These are phyloP conservation scores for Anoplolepis gracilipes DNA, from an alignment of 1,140 invertebrate species.

Conservation along the genomic window DNA sequence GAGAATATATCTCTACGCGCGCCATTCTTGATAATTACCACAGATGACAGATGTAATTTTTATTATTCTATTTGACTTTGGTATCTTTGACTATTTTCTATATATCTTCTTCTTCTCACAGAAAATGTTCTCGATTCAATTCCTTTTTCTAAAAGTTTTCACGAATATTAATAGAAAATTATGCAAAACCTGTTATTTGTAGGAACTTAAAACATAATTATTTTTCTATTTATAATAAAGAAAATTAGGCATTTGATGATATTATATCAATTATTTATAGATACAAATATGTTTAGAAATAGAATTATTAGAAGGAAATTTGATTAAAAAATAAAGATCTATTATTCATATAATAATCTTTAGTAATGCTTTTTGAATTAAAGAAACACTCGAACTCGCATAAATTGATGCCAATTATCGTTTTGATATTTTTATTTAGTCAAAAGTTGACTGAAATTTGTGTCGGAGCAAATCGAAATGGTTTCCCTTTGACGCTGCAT, in stretches of 20 bases:
- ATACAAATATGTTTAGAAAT: neutral
- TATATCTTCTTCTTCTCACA: neutral
- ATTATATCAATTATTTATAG: neutral
- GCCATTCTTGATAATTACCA: constrained; percentile 4
- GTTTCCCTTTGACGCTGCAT: constrained; percentile 51
- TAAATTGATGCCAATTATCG: neutral
- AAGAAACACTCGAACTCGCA: neutral
- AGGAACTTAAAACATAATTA: neutral
- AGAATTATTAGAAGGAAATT: neutral
- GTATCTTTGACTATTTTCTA: neutral
- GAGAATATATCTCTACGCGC: neutral
- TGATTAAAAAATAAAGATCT: neutral
- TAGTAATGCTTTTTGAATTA: neutral
- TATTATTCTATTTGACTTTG: neutral
- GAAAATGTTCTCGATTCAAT: neutral
- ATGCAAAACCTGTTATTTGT: neutral
- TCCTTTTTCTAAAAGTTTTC: neutral
- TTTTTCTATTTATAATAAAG: neutral
- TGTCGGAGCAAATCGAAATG: constrained; percentile 45
- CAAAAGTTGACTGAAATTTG: constrained; percentile 30
- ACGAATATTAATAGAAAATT: neutral
- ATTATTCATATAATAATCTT: neutral
- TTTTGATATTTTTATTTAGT: neutral
- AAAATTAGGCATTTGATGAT: neutral
- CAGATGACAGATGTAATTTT: neutral